Evolutionary conservation across 2,888 invertebrate genomes (phyloP), one percentile per base, ranked within the genome.

Genomic region (Polylopha cassiicola): DNA sequence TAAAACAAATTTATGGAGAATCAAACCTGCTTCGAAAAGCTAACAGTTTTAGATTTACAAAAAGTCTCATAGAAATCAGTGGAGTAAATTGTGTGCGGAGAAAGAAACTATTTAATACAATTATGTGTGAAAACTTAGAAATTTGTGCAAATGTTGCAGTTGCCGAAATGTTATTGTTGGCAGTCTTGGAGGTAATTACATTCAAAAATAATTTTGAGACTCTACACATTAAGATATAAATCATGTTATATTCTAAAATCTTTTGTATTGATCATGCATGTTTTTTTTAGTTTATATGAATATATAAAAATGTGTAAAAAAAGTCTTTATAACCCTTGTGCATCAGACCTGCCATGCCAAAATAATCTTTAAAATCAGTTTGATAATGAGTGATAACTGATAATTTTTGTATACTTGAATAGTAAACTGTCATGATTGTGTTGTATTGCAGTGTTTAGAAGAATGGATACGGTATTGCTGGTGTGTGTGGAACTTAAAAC

Each of bases 391-490:
- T n/a, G n/a, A n/a, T n/a, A n/a, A n/a, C n/a, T n/a, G n/a, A n/a
- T n/a, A n/a, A n/a, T n/a, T n/a, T n/a, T n/a, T n/a, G n/a, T n/a
- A n/a, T n/a, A n/a, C n/a, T n/a, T n/a, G n/a, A n/a, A n/a, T n/a
- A n/a, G n/a, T n/a, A n/a, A n/a, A n/a, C n/a, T 10, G 18, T 17
- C 7, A 23, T 21, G 26, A 22, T 6, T 14, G n/a, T 3, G n/a
- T 29, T 29, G 8, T 44, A 22, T 76, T 76, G 32, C 66, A 82
- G 84, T 75, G 74, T 44, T 56, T 80, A 1, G 54, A 71, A 48
- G 65, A 54, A 42, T 85, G 84, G 84, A 55, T 77, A 8, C 71
- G 55, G 41, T 58, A 78, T 44, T 74, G 77, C 45, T 84, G 84
- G 82, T 76, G 74, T 38, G 57, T 64, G 5, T 82, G 78, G 80